Conservation (phyloP, 2,797 vertebrate species). For the Cichlasoma orientale region DNA sequence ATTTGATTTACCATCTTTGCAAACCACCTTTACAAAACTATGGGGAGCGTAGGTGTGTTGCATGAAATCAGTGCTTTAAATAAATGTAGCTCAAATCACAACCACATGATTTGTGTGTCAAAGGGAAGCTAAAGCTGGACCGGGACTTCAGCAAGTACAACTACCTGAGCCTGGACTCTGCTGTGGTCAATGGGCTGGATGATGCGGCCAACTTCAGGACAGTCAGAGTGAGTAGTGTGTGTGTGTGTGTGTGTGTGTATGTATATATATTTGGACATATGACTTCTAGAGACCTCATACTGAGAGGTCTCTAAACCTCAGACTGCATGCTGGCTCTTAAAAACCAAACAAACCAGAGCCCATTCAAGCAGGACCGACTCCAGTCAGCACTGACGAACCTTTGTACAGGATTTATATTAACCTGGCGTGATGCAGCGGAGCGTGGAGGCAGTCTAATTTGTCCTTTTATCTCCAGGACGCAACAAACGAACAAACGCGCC, state of each 20-base stretch:
- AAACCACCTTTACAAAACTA: neutral
- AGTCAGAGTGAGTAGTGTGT: constrained; percentile 85
- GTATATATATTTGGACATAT: neutral
- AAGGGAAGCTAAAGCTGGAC: constrained; percentile 93
- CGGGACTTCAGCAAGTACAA: constrained; percentile 96
- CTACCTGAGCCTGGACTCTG: constrained; percentile 95
- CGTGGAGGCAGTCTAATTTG: neutral
- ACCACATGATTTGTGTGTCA: constrained; percentile 42
- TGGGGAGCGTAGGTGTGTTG: neutral
- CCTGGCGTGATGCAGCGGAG: neutral
- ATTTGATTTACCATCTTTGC: neutral
- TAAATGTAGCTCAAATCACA: constrained; percentile 7
- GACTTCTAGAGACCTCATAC: neutral
- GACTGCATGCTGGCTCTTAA: neutral
- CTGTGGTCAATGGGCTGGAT: constrained; percentile 91
- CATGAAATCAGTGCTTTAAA: constrained; percentile 9
- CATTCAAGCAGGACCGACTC: neutral
- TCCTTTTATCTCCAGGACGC: constrained; percentile 38
- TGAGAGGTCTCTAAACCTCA: neutral
- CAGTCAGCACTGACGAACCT: neutral
- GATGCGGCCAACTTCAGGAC: constrained; percentile 95
- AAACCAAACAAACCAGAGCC: no score
- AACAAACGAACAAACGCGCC: constrained; percentile 2
- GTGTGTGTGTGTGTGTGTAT: rapidly evolving
- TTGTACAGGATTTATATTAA: neutral